phyloP scores from a whole-genome alignment of 2,113 vertebrate genomes.

The Xiphorhynchus elegans region DNA sequence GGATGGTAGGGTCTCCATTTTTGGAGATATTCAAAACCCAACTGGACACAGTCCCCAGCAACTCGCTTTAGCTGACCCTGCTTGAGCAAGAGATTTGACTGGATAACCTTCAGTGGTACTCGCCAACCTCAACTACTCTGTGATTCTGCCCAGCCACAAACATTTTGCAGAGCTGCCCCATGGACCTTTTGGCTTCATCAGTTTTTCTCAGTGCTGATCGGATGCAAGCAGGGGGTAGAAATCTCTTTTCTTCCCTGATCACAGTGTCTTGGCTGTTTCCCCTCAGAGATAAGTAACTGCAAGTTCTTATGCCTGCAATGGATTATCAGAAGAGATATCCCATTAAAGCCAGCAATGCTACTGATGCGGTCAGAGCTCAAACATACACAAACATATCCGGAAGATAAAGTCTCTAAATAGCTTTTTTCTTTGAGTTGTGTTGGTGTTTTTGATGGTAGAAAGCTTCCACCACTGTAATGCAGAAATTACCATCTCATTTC shows the following conservation, averaged over 20 bases:
- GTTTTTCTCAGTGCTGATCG: neutral
- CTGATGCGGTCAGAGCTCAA: neutral
- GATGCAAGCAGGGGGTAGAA: neutral
- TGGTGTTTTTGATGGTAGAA: neutral
- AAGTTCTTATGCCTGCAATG: neutral
- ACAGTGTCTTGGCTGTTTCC: neutral
- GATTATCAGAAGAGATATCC: neutral
- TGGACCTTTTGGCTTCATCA: neutral
- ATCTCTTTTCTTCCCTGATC: neutral
- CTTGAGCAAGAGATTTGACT: neutral
- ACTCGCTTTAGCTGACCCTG: neutral
- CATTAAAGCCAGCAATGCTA: neutral
- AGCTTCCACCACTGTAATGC: neutral
- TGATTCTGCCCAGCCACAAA: neutral
- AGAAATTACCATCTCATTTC: neutral
- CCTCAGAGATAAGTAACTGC: neutral
- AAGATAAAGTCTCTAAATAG: neutral
- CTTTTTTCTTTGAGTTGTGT: neutral
- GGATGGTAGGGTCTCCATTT: neutral
- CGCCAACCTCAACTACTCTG: neutral
- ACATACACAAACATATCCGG: rapidly evolving
- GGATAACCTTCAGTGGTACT: neutral
- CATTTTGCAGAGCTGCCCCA: neutral
- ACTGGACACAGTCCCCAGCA: neutral
- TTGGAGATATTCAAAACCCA: neutral